A percentile compares a stretch with the other conserved stretches of the same genome.
These are phyloP conservation scores for Deroplatys truncata DNA, from an alignment of 2,888 invertebrate species.

Conservation along the genomic window DNA sequence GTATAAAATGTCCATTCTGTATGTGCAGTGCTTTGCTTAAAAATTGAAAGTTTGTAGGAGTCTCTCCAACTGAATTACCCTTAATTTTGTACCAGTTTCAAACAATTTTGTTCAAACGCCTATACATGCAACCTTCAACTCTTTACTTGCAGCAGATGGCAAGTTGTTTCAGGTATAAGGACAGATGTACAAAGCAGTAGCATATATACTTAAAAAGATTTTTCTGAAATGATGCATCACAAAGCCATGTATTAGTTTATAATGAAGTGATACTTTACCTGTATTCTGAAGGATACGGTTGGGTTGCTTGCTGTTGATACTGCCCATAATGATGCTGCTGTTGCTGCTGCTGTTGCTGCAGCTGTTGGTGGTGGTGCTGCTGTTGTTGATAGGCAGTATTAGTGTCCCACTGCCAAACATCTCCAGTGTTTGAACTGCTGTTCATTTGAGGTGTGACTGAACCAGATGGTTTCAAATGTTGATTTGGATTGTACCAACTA, in stretches of 20 bases:
- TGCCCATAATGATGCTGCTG: conserved; percentile 33
- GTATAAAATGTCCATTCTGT: no score
- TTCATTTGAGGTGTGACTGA: not conserved
- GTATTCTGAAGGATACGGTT: not conserved
- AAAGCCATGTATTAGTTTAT: not conserved
- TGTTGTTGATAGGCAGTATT: conserved; percentile 18
- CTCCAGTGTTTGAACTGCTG: not conserved
- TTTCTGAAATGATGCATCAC: no score
- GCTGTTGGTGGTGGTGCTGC: conserved; percentile 33
- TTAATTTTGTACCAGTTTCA: no score
- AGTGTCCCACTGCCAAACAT: conserved; percentile 5
- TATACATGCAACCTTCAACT: no score
- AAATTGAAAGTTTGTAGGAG: no score
- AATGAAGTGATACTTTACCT: not conserved
- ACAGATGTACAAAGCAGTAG: not conserved
- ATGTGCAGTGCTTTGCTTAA: no score
- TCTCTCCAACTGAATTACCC: no score
- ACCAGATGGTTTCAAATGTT: not conserved
- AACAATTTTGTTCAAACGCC: no score
- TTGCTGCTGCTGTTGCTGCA: conserved; percentile 48
- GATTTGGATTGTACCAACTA: not conserved
- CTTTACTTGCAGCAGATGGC: not conserved
- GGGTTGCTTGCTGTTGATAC: conserved; percentile 15
- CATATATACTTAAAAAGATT: not conserved
- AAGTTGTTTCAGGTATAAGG: not conserved